Evolutionary conservation across 1,140 invertebrate genomes (phyloP).

Genomic region (Leptoteleia sp.): DNA sequence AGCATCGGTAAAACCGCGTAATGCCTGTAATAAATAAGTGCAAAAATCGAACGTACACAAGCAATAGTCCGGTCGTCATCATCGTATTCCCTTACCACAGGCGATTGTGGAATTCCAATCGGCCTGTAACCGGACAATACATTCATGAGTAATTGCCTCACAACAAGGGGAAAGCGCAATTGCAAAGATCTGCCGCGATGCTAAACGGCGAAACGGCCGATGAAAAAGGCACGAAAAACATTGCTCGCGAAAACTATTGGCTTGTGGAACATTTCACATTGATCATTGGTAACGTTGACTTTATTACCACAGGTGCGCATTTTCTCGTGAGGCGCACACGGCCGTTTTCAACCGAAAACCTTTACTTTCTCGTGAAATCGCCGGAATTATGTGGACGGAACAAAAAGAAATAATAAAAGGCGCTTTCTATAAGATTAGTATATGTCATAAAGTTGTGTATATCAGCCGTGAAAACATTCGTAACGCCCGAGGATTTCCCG

Average conservation of each 20-base stretch:
- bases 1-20: constrained; percentile 63
- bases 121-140: constrained; percentile 65
- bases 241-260: constrained; percentile 59
- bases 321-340: constrained; percentile 32
- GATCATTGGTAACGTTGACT: constrained; percentile 63
- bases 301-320: constrained; percentile 63
- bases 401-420: constrained; percentile 43
- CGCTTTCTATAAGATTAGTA: constrained; percentile 60
- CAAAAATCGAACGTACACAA: constrained; percentile 54
- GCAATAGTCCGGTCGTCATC: constrained; percentile 59
- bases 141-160: constrained; percentile 64
- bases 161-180: constrained; percentile 65
- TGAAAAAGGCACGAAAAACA: constrained; percentile 64
- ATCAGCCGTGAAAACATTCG: constrained; percentile 23
- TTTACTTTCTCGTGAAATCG: constrained; percentile 61
- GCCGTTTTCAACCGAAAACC: constrained; percentile 26
- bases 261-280: constrained; percentile 61
- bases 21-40: constrained; percentile 64
- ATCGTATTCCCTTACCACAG: constrained; percentile 52
- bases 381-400: constrained; percentile 38
- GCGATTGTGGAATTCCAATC: constrained; percentile 66
- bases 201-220: constrained; percentile 63
- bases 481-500: too few species aligned
- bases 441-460: constrained; percentile 36
- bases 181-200: constrained; percentile 65